These are phyloP conservation scores for Neomorphus geoffroyi DNA, from an alignment of 2,797 vertebrate species.

Conservation along the genomic window DNA sequence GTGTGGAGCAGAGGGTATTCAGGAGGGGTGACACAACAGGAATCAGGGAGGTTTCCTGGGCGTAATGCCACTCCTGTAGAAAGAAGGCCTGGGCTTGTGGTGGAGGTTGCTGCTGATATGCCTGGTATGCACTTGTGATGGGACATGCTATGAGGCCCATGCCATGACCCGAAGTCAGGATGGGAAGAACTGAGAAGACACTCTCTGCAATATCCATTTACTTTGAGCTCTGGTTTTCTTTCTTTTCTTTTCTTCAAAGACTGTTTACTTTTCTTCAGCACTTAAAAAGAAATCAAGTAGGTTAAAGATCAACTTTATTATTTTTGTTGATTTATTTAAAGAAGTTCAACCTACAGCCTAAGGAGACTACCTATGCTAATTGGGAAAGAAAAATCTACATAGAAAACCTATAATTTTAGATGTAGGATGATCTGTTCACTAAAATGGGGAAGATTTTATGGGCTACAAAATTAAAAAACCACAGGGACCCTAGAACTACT, in stretches of 20 bases:
- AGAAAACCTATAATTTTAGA: background rate
- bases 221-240: background rate
- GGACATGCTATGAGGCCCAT: background rate
- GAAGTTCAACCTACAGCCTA: background rate
- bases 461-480: background rate
- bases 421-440: background rate
- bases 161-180: too few species aligned
- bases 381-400: background rate
- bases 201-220: background rate
- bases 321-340: background rate
- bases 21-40: fast-evolving
- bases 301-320: background rate
- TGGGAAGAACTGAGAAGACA: background rate
- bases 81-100: background rate
- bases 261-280: background rate
- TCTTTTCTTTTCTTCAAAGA: background rate
- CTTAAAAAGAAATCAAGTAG: background rate
- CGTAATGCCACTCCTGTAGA: background rate
- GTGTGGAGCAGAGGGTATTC: background rate
- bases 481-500: background rate
- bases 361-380: background rate
- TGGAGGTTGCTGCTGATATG: background rate
- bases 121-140: fast-evolving
- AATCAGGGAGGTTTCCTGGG: background rate
- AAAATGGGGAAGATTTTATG: background rate